Percentiles rank a stretch among this genome's conserved stretches.
Evolutionary conservation across 2,797 vertebrate species (phyloP).

Genomic region (Lepidocolaptes lacrymiger): DNA sequence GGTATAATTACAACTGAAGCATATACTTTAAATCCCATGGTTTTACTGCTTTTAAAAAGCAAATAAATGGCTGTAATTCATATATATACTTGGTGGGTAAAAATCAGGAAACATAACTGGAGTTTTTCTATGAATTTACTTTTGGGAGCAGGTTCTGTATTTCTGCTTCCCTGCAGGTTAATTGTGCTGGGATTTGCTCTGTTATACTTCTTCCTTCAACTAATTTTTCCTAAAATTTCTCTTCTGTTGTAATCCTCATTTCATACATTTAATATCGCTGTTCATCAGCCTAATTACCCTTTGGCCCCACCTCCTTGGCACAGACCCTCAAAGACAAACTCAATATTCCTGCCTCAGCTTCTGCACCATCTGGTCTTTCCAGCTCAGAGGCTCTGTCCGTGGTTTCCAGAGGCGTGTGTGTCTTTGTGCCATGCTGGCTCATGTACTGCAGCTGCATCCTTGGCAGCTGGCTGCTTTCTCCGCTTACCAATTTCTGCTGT

Average conservation of each 20-base stretch:
- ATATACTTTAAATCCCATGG: neutral
- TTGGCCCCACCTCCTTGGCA: conserved; percentile 1
- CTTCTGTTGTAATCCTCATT: neutral
- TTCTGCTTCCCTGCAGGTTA: neutral
- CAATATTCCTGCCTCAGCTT: neutral
- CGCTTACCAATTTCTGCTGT: neutral
- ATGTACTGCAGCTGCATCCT: neutral
- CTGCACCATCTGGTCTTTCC: conserved; percentile 12
- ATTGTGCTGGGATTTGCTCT: neutral
- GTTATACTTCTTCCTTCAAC: neutral
- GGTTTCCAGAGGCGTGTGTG: neutral
- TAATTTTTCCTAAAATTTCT: neutral
- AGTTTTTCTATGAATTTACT: neutral
- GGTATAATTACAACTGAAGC: neutral
- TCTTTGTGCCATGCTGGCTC: neutral
- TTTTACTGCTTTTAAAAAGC: neutral
- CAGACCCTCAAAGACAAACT: neutral
- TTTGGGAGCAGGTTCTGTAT: neutral
- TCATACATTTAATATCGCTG: neutral
- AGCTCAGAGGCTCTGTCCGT: rapidly evolving
- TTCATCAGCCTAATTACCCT: conserved; percentile 21
- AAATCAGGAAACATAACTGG: neutral
- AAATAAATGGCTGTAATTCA: neutral
- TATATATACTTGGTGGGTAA: neutral
- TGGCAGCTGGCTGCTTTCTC: neutral